Base-by-base conservation (phyloP, 2,888 invertebrate species). In the Drosophila greeni region DNA sequence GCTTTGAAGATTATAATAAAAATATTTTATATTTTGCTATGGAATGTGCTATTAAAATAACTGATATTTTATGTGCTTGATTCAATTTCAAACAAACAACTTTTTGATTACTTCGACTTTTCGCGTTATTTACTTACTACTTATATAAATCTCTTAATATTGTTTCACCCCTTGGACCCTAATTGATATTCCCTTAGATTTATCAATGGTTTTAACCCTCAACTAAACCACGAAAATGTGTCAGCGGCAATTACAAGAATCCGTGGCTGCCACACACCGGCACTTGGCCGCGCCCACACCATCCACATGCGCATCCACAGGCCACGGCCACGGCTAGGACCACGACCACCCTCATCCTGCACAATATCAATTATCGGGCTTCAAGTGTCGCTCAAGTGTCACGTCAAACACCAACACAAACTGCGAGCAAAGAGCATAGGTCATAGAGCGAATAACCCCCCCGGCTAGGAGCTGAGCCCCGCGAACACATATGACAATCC, bases 351-450 rank as follows among this genome's bases (percentile, higher is more conserved):
- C 59, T 61, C 51, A 23, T 45, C 51, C 49, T 34, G 56, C 66
- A 69, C 76, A 73, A 75, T 79, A 84, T 79, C 78, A 79, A 79
- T 79, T 79, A 79, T 79, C 78, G 76, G 62, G 64, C 75, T 79
- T 84, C 84, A 82, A 83, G 74, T 79, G 78, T 79, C 78, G 75
- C 78, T 84, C 78, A 83, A 78, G 76, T 81, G 78, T 79, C 82
- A 79, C 79, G 84, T 83, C 84, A 75, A 81, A 78, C 75, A 70
- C 81, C 73, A 59, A 73, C 58, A 57, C 51, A 66, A 67, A 55
- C 75, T 73, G 37, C 65, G 42, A 62, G 65, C 51, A 52, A 53
- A 69, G 60, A 39, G 60, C 69, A 57, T 51, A 40, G 31, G 9
- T 23, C 51, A 31, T 61, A 56, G 31, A 66, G 66, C 61, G 54